phyloP scores from a whole-genome alignment of 2,888 invertebrate species.

The Penaeus monodon region DNA sequence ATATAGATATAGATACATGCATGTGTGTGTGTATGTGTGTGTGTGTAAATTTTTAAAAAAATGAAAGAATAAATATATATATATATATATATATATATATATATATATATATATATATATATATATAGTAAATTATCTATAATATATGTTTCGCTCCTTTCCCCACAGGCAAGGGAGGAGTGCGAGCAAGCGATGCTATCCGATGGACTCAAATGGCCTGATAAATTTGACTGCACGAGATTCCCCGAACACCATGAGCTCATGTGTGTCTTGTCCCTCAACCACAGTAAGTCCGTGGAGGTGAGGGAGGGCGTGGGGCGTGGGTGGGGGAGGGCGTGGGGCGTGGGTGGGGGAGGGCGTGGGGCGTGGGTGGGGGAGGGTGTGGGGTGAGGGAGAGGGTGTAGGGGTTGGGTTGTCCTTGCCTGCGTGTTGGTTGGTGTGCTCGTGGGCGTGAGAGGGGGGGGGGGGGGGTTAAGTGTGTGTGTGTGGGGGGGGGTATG shows the following conservation, averaged over 20 bases:
- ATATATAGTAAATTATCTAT: background rate
- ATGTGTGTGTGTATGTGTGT: too few relatives aligned
- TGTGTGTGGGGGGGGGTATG: too few relatives aligned
- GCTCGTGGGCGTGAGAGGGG: too few relatives aligned
- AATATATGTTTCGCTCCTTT: background rate
- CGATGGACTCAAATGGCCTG: slow-evolving; percentile 30
- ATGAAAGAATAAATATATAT: slow-evolving; percentile 19
- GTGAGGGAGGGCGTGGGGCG: background rate
- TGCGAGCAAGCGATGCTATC: slow-evolving; percentile 21
- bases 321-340: too few relatives aligned
- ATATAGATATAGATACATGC: too few relatives aligned
- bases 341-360: too few relatives aligned
- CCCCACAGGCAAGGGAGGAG: slow-evolving; percentile 32
- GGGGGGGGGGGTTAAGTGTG: too few relatives aligned
- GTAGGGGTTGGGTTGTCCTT: too few relatives aligned
- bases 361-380: too few relatives aligned
- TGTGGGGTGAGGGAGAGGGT: too few relatives aligned
- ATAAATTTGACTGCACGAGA: slow-evolving; percentile 48
- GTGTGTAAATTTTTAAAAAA: too few relatives aligned
- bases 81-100: background rate
- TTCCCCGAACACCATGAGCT: slow-evolving; percentile 51
- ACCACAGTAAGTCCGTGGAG: slow-evolving; percentile 32
- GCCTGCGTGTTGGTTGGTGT: too few relatives aligned
- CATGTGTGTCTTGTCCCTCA: slow-evolving; percentile 42
- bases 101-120: background rate